Conservation (phyloP, 1,140 invertebrate genomes). For the Drosophila arawakana region DNA sequence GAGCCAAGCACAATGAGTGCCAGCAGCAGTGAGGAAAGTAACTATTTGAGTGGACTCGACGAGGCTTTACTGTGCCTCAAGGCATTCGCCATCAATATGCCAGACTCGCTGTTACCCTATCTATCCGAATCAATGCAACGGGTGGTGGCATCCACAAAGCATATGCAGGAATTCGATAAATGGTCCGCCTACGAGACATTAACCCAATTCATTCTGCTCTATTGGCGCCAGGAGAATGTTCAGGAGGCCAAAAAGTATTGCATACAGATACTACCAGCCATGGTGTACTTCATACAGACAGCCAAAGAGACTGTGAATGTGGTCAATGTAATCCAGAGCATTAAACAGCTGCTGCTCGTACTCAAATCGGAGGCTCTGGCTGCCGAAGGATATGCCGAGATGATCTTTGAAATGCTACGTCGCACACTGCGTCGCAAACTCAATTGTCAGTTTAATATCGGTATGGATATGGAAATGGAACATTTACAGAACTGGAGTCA, state of each 20-base stretch:
- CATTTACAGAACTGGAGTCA: conserved; percentile 21
- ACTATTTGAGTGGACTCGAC: background rate
- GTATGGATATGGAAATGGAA: conserved; percentile 8
- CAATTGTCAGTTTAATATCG: conserved; percentile 28
- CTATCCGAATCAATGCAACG: background rate
- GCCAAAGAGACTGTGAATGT: conserved; percentile 25
- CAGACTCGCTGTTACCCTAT: conserved; percentile 6
- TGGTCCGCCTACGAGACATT: conserved; percentile 21
- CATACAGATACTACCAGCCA: conserved; percentile 3
- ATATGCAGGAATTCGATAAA: conserved; percentile 9
- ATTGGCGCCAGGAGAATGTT: background rate
- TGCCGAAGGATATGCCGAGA: conserved; percentile 8
- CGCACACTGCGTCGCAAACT: conserved; percentile 31
- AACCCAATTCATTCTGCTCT: conserved; percentile 9
- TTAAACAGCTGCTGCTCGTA: conserved; percentile 2
- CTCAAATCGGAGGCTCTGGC: conserved; percentile 26
- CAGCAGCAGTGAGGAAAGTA: background rate
- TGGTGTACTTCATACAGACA: conserved; percentile 25
- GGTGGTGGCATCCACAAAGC: background rate
- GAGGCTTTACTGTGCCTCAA: conserved; percentile 29
- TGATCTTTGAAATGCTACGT: conserved; percentile 21
- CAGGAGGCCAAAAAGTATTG: conserved; percentile 8
- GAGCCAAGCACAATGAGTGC: background rate
- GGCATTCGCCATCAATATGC: conserved; percentile 13
- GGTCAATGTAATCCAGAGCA: conserved; percentile 6